Evolutionary conservation across 2,113 vertebrate species (phyloP), one percentile per base, ranked within the genome.

Genomic region (Noturus placidus): DNA sequence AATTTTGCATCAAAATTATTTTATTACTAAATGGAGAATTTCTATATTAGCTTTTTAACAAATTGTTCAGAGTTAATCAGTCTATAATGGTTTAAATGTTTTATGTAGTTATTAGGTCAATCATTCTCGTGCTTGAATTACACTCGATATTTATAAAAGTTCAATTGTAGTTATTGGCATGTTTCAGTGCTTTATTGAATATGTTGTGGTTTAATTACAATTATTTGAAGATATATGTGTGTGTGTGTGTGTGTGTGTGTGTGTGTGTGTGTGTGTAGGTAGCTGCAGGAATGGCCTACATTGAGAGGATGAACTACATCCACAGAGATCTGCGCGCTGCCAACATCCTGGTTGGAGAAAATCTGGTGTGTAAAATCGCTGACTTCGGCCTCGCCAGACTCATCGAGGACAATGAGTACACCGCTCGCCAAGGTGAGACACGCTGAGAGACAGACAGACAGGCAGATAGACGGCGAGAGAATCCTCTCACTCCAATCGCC

Each of bases 251-350:
- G 54, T 87, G 63, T 59, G 33, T 86, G 5, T 83, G 84, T 42
- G 59, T 25, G 33, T 65, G 56, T 89, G 77, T 86, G 86, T 90
- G 42, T 88, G 57, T 82, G n/a, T 94, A 98, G 97, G 96, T 98
- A 91, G 97, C 97, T 0, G 97, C 94, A 5, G 97, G 97, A 27
- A 99, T 99, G 98, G 98, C 98, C 5, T 99, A 99, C 93, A 99
- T 99, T 0, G 98, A 99, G 93, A 95, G 97, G 86, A 99, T 99
- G 98, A 99, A 99, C 93, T 99, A 99, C 83, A 99, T 99, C 91
- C 98, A 99, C 94, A 95, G 98, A 93, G 98, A 99, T 77, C 94
- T 99, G 89, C 95, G 98, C 35, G 97, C 98, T 0, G 98, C 98
- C 86, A 99, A 99, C 93, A 99, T 99, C 89, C 95, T 99, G 87